A percentile compares a stretch with the other conserved stretches of the same genome.
Conservation (phyloP, 2,797 vertebrate genomes). For the Syngnathus acus region DNA sequence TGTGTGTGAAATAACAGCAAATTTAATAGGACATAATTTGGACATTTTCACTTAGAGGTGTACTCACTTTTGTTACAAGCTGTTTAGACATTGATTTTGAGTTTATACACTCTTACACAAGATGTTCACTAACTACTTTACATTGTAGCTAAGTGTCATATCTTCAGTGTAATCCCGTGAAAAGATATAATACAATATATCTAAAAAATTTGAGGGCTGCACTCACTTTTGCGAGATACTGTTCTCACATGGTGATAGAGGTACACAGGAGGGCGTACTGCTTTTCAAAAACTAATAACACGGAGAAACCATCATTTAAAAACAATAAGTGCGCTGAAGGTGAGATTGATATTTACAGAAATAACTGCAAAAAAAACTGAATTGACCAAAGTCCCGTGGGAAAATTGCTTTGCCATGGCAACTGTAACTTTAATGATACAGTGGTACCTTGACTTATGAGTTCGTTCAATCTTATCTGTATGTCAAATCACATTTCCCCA, state of each 20-base stretch:
- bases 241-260: background rate
- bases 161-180: background rate
- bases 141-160: background rate
- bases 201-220: background rate
- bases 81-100: background rate
- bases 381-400: slow-evolving; percentile 27
- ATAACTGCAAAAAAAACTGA: slow-evolving; percentile 43
- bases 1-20: background rate
- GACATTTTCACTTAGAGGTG: background rate
- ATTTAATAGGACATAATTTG: slow-evolving; percentile 5
- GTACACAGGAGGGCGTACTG: background rate
- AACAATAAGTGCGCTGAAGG: slow-evolving; percentile 54
- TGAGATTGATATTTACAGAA: slow-evolving; percentile 70
- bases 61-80: background rate
- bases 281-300: slow-evolving; percentile 39
- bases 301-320: slow-evolving; percentile 58
- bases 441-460: background rate
- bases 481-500: background rate
- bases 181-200: background rate
- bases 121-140: background rate
- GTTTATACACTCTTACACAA: background rate
- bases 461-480: background rate
- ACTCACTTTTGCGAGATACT: slow-evolving; percentile 2
- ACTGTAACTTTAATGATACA: slow-evolving; percentile 36
- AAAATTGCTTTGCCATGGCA: slow-evolving; percentile 45